Evolutionary conservation across 2,888 invertebrate species (phyloP).

Genomic region (Pammene aurita): DNA sequence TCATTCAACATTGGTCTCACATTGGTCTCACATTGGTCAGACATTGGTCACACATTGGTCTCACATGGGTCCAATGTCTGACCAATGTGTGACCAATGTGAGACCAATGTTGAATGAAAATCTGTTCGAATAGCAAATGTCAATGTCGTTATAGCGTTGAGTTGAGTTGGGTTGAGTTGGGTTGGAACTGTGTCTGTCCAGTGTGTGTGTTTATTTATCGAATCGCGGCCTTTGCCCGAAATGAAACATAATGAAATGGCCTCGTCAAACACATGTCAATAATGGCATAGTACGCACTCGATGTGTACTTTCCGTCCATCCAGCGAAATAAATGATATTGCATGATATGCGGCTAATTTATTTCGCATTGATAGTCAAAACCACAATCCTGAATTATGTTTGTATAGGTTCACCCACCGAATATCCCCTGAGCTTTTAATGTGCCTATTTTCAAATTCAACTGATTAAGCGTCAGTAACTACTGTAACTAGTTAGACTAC

Average conservation of each 20-base stretch:
- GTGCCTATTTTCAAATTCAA: neutral
- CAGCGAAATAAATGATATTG: slow-evolving; percentile 13
- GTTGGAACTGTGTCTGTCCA: too few relatives aligned
- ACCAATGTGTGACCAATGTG: too few relatives aligned
- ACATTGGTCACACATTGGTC: too few relatives aligned
- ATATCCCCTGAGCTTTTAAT: neutral
- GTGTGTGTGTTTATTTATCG: too few relatives aligned
- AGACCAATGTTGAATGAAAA: too few relatives aligned
- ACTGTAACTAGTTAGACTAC: neutral
- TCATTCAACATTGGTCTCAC: too few relatives aligned
- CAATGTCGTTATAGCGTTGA: too few relatives aligned
- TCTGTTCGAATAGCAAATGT: too few relatives aligned
- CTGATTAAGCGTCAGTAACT: neutral
- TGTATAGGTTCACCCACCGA: slow-evolving; percentile 8
- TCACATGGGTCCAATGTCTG: too few relatives aligned
- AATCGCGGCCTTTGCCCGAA: too few relatives aligned
- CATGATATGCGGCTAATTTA: slow-evolving; percentile 8
- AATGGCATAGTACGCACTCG: neutral
- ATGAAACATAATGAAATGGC: slow-evolving; percentile 16
- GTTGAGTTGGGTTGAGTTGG: too few relatives aligned
- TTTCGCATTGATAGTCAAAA: slow-evolving; percentile 13
- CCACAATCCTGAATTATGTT: slow-evolving; percentile 25
- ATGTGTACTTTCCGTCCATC: neutral
- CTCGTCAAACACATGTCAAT: slow-evolving; percentile 11
- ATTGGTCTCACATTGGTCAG: too few relatives aligned